Evolutionary conservation across 2,888 invertebrate species (phyloP).

Genomic region (Deilephila elpenor): DNA sequence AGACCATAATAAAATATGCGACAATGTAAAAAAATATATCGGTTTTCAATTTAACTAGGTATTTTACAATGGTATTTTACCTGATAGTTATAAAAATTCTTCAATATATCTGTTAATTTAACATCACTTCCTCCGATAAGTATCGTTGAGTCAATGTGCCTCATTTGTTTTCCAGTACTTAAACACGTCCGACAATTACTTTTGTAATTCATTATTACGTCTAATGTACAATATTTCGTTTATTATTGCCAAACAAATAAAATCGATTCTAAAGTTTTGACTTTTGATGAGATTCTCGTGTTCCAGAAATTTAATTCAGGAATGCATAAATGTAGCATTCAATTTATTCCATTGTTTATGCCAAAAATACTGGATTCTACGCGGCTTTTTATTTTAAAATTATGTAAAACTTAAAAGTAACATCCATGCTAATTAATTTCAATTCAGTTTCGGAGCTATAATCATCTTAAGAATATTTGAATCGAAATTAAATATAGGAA

Average conservation of each 20-base stretch:
- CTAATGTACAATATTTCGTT: background rate
- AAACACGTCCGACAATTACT: conserved; percentile 74
- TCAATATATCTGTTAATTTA: conserved; percentile 67
- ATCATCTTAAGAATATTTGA: too few species aligned
- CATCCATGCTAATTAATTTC: too few species aligned
- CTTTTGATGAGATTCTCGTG: background rate
- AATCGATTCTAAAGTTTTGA: conserved; percentile 7
- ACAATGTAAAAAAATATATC: too few species aligned
- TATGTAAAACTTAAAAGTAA: too few species aligned
- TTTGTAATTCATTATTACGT: conserved; percentile 61
- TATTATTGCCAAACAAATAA: background rate
- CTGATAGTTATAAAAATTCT: conserved; percentile 71
- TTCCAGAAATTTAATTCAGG: too few species aligned
- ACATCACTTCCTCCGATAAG: conserved; percentile 68
- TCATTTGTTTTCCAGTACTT: conserved; percentile 68
- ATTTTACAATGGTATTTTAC: conserved; percentile 47
- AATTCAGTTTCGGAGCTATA: too few species aligned
- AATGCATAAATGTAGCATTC: too few species aligned
- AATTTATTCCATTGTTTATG: too few species aligned
- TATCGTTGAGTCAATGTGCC: conserved; percentile 63
- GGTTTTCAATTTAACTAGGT: background rate
- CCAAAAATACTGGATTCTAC: too few species aligned
- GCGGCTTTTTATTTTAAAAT: too few species aligned
- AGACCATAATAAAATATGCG: too few species aligned
- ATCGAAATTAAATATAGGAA: too few species aligned